phyloP scores from a whole-genome alignment of 2,113 vertebrate species.

The Stegastes partitus region DNA sequence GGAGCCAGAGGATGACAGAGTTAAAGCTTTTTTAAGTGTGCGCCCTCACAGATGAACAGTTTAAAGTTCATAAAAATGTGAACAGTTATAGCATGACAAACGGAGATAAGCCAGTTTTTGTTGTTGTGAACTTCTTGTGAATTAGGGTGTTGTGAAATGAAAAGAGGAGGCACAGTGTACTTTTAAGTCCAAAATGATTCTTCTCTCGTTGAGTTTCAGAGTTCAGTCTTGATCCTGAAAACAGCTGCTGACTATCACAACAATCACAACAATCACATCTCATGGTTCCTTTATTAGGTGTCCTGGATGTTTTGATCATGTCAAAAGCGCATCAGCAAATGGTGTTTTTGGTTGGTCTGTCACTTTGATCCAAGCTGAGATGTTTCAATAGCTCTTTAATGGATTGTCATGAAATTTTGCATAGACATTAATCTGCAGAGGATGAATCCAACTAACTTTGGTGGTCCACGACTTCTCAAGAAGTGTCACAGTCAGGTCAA shows the following conservation, averaged over 20 bases:
- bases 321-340: not conserved
- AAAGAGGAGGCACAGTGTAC: not conserved
- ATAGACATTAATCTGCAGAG: not conserved
- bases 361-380: not conserved
- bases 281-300: not conserved
- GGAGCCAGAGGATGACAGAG: slow-evolving; percentile 29
- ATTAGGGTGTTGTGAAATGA: slow-evolving; percentile 5
- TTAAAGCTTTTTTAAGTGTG: slow-evolving; percentile 19
- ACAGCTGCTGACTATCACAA: not conserved
- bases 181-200: slow-evolving; percentile 6
- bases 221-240: not conserved
- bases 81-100: not conserved
- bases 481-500: not conserved
- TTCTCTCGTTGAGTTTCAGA: not conserved
- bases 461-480: not conserved
- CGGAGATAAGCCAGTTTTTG: not conserved
- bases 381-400: not conserved
- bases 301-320: not conserved
- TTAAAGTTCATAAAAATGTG: not conserved
- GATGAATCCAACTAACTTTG: not conserved
- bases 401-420: not conserved
- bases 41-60: slow-evolving; percentile 3
- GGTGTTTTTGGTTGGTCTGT: not conserved
- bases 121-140: not conserved
- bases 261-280: not conserved